phyloP scores from a whole-genome alignment of 2,113 vertebrate genomes.

The Peromyscus polionotus region DNA sequence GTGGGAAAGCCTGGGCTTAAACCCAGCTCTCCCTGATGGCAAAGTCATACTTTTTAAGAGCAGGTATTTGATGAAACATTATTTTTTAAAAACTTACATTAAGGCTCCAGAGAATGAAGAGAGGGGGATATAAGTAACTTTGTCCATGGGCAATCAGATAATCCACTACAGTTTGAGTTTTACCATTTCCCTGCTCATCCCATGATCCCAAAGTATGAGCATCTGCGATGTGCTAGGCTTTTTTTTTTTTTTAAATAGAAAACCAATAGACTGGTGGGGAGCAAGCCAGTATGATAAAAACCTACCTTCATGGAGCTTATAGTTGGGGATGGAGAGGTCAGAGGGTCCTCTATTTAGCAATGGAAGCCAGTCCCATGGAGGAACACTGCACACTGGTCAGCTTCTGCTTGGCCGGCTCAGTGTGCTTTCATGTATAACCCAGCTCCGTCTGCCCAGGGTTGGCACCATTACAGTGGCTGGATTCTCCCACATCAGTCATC shows the following conservation, averaged over 20 bases:
- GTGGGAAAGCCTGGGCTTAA: background rate
- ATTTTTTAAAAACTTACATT: background rate
- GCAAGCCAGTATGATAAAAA: no score
- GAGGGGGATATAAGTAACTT: background rate
- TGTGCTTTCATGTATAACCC: background rate
- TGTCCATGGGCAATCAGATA: background rate
- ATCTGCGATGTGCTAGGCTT: background rate
- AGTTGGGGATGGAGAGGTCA: background rate
- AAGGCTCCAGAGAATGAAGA: background rate
- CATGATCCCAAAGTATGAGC: background rate
- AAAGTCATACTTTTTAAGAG: background rate
- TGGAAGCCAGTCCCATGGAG: background rate
- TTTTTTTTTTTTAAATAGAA: background rate
- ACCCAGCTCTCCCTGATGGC: background rate
- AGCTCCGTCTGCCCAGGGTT: background rate
- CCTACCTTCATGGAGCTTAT: background rate
- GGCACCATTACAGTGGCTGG: background rate
- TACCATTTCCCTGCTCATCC: background rate
- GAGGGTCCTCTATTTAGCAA: background rate
- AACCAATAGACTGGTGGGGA: background rate
- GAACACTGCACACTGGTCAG: background rate
- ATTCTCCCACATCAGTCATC: background rate
- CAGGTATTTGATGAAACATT: background rate
- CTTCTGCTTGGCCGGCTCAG: no score
- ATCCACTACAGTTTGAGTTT: background rate